Evolutionary conservation across 2,797 vertebrate species (phyloP).

Genomic region (Odontamblyopus lacepedii): DNA sequence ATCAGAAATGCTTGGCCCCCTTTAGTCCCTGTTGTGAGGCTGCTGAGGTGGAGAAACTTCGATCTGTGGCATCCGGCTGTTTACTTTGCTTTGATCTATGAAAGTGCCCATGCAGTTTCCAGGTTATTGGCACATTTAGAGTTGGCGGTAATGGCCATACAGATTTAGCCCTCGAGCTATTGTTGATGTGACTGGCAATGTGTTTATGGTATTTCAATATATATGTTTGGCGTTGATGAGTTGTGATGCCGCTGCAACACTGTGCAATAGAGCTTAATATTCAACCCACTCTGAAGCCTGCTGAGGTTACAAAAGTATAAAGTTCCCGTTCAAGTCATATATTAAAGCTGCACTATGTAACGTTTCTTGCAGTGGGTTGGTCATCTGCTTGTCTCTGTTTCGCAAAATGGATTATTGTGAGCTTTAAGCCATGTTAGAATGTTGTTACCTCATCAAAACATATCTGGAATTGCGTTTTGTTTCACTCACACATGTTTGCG

Average conservation of each 20-base stretch:
- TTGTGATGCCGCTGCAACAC: conserved; percentile 19
- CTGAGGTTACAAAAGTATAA: no score
- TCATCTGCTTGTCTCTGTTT: no score
- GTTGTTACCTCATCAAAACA: no score
- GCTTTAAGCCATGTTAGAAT: no score
- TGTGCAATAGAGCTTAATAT: not conserved
- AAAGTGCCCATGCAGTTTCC: conserved; percentile 30
- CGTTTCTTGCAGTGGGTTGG: no score
- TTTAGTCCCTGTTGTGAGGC: conserved; percentile 47
- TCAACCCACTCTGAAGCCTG: not conserved
- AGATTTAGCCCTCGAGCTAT: conserved; percentile 46
- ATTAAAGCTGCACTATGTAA: no score
- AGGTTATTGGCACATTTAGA: conserved; percentile 52
- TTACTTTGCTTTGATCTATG: conserved; percentile 64
- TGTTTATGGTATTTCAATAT: conserved; percentile 42
- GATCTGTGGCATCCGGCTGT: conserved; percentile 46
- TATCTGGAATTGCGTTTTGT: no score
- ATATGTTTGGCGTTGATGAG: conserved; percentile 54
- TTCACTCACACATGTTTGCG: no score
- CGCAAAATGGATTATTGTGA: no score
- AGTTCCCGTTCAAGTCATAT: no score
- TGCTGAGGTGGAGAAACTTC: conserved; percentile 55
- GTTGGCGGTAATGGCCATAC: conserved; percentile 42
- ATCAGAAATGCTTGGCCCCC: conserved; percentile 58
- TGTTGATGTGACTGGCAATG: conserved; percentile 30